A percentile compares a stretch with the other conserved stretches of the same genome.
Evolutionary conservation across 2,797 vertebrate genomes (phyloP).

Genomic region (Poecile montanus): DNA sequence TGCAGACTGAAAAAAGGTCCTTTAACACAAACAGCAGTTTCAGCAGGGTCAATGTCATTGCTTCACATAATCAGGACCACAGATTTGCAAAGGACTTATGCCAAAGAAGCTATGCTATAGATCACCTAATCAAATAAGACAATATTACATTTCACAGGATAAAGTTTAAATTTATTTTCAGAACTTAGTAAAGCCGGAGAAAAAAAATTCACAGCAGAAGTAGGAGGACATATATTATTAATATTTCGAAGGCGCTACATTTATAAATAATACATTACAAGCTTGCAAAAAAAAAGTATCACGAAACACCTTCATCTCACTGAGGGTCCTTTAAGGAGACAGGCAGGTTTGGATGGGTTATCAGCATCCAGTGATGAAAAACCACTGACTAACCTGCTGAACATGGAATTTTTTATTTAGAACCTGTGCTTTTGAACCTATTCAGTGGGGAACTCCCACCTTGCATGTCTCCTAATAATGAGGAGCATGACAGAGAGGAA

Average conservation of each 20-base stretch:
- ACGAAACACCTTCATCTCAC: not conserved
- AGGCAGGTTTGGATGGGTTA: not conserved
- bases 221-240: conserved; percentile 33
- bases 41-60: not conserved
- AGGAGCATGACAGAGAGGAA: not conserved
- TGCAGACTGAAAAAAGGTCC: not conserved
- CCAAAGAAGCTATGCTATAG: not conserved
- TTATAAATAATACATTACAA: conserved; percentile 60
- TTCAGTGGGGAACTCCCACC: conserved; percentile 38
- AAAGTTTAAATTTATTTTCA: not conserved
- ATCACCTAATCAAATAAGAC: not conserved
- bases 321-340: conserved; percentile 6
- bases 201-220: not conserved
- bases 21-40: not conserved
- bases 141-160: not conserved
- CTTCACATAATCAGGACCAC: not conserved
- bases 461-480: conserved; percentile 1
- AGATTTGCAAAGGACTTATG: not conserved
- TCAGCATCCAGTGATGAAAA: conserved; percentile 20
- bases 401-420: conserved; percentile 52
- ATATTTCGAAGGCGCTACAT: not conserved
- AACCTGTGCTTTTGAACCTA: conserved; percentile 16
- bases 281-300: not conserved
- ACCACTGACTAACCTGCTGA: not conserved
- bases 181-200: not conserved